Evolutionary conservation across 1,140 invertebrate genomes (phyloP), one percentile per base, ranked within the genome.

Genomic region (Drosophila subpulchrella): DNA sequence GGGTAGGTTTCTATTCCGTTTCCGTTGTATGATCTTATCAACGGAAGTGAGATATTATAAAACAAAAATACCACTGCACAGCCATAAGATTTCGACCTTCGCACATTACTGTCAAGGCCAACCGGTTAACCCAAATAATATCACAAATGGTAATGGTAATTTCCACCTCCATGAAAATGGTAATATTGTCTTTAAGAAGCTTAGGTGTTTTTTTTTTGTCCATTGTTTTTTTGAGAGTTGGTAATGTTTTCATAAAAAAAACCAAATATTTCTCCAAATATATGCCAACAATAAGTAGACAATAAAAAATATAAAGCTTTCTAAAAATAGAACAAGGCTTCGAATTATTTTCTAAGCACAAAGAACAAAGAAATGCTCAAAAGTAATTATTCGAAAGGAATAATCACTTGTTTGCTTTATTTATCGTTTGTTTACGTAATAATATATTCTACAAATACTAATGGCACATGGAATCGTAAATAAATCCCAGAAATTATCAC

Each of bases 21-120:
- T 58, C 65, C 67, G 65, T 15, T 42, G 32, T 68, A 70, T 36
- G 44, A 36, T 58, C 51, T 72, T 72, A 72, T 72, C 68, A 50
- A 41, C 66, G 68, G 68, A 72, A 72, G 66, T 72, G 30, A 34
- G 24, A 48, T 20, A 57, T 12, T 27, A 17, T 24, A n/a, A 60
- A 57, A 27, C 27, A 13, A 36, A 48, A 39, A 48, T 47, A 10
- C 36, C 20, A 20, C 48, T 41, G 30, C n/a, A 36, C 50, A 17
- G 11, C n/a, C 15, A 54, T 38, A 44, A 10, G 7, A 44, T 17
- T 6, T 20, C 17, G 67, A 71, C 68, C 68, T 72, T 72, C 51
- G 55, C 68, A 71, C 44, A 72, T 36, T 71, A 36, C 20, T n/a
- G 51, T 10, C 67, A 71, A 71, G 67, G 67, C 67, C 32, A 36